Evolutionary conservation across 2,113 vertebrate genomes (phyloP).

Genomic region (Chaenogobius annularis): DNA sequence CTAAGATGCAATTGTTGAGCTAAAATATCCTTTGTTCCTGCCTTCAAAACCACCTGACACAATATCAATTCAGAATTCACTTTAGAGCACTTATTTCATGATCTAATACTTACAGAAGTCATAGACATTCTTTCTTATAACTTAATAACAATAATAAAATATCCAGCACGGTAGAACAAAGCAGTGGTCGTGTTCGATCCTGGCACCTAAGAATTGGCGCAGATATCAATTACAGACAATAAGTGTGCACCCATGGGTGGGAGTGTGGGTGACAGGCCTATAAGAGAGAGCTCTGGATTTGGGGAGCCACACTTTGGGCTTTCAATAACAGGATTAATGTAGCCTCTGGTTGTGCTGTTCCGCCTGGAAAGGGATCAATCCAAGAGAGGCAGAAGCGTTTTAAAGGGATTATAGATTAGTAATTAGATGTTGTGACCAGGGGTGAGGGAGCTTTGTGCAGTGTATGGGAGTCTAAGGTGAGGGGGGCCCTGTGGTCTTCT

Average conservation of each 20-base stretch:
- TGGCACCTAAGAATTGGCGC: conserved; percentile 49
- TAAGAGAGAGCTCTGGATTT: conserved; percentile 70
- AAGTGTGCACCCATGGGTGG: conserved; percentile 48
- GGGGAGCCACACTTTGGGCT: conserved; percentile 75
- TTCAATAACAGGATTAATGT: conserved; percentile 93
- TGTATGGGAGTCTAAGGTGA: conserved; percentile 77
- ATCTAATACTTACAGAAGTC: too few relatives aligned
- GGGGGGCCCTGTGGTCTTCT: conserved; percentile 65
- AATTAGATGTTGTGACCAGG: conserved; percentile 91
- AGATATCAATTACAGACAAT: conserved; percentile 70
- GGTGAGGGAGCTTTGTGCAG: conserved; percentile 67
- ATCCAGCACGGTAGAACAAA: conserved; percentile 2
- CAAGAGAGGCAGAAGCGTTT: conserved; percentile 84
- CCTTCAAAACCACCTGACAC: too few relatives aligned
- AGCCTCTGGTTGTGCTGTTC: conserved; percentile 83
- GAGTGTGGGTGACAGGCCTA: conserved; percentile 53
- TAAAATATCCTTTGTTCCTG: too few relatives aligned
- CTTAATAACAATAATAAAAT: not conserved
- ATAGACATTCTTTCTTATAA: too few relatives aligned
- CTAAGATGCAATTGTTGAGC: too few relatives aligned
- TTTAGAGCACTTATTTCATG: too few relatives aligned
- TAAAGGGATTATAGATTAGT: conserved; percentile 98
- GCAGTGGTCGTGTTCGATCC: conserved; percentile 22
- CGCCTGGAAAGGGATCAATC: conserved; percentile 92
- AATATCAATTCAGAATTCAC: too few relatives aligned